Base-by-base conservation (phyloP, 2,113 vertebrate genomes). In the Anolis carolinensis region DNA sequence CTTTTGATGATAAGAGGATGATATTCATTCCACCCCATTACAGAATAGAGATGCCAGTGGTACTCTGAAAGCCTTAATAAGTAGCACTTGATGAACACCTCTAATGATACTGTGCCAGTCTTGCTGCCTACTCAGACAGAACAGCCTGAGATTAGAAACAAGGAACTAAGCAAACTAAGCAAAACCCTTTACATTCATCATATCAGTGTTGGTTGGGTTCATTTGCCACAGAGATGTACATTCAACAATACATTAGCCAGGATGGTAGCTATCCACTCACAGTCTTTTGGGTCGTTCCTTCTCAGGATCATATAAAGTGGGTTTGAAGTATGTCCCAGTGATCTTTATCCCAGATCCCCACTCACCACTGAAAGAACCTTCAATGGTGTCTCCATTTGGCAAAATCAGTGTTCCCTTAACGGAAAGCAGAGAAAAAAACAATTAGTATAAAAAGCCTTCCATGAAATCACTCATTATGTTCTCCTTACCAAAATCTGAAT, bases 301-400 rank as follows among this genome's bases (percentile, higher is more conserved):
- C 88, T 98, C 98, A 1, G 92, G 94, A 81, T 99, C 98, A n/a
- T 98, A 99, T 34, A 99, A 93, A 81, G 96, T 98, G 18, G 98
- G 97, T 90, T 99, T 99, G 90, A 97, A 97, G 95, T 99, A 99
- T 67, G 97, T 98, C 86, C 98, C 99, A 0, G 97, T 96, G 84
- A 99, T 97, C 95, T 99, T 99, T 93, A 99, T 97, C 20, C 98
- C 98, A 32, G 98, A 97, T 90, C 99, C 98, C 99, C 99, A 99
- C 86, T 98, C 97, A 39, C 99, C 99, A 87, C 86, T 97, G 94
- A 99, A 99, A 90, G 97, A 96, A 82, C 98, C 99, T 95, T 99
- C 99, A 90, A 99, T 97, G 91, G 97, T 98, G 90, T 99, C 98
- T 50, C 98, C 97, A 71, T 99, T 99, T 27, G 97, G 96, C 97